Conservation (phyloP, 2,888 invertebrate species). For the Teleiodes luculella region DNA sequence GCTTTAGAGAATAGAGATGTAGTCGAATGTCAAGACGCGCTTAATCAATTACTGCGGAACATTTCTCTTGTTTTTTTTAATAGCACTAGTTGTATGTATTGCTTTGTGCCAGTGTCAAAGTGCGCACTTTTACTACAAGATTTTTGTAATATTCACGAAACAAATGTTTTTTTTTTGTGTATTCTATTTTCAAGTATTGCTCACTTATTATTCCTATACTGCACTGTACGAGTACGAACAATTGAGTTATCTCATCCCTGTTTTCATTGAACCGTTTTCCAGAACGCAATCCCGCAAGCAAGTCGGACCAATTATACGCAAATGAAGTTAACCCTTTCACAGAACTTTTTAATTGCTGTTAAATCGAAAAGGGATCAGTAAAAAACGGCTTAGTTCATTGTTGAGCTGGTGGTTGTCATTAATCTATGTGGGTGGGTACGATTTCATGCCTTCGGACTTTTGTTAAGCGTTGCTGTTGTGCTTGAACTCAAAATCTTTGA, state of each 20-base stretch:
- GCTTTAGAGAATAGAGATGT: conserved; percentile 16
- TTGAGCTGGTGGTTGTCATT: conserved; percentile 49
- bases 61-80: conserved; percentile 39
- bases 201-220: too few relatives aligned
- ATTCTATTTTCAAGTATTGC: too few relatives aligned
- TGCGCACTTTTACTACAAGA: too few relatives aligned
- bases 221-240: too few relatives aligned
- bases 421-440: conserved; percentile 68
- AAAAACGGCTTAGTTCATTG: conserved; percentile 54
- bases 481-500: neutral
- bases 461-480: conserved; percentile 23
- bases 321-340: conserved; percentile 68
- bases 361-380: conserved; percentile 67
- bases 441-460: conserved; percentile 46
- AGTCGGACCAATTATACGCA: conserved; percentile 62
- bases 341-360: conserved; percentile 76
- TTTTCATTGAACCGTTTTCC: neutral
- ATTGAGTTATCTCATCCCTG: neutral
- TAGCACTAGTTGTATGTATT: conserved; percentile 43
- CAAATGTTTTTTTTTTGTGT: too few relatives aligned
- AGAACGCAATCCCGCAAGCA: conserved; percentile 29
- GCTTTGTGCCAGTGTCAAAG: conserved; percentile 29
- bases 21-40: conserved; percentile 40
- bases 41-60: conserved; percentile 59
- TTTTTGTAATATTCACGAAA: too few relatives aligned